These are phyloP conservation scores for Spodoptera litura DNA, from an alignment of 1,140 invertebrate species.

Conservation along the genomic window DNA sequence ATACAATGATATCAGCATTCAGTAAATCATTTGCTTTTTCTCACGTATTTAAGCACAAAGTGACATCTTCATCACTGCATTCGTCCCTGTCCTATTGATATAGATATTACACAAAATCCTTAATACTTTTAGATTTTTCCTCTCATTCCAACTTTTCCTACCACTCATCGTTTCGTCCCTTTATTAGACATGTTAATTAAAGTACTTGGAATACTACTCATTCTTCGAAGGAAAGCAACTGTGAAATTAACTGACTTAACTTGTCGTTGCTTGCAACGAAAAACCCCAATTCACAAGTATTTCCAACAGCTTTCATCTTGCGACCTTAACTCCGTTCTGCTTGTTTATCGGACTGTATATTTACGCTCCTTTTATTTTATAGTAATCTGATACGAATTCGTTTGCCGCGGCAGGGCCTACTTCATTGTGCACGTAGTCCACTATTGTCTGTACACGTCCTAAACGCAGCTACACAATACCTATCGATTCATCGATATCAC, in stretches of 20 bases:
- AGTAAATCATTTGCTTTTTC: too few relatives aligned
- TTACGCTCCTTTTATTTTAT: slow-evolving; percentile 75
- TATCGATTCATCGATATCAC: slow-evolving; percentile 59
- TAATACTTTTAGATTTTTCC: too few relatives aligned
- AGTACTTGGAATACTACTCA: slow-evolving; percentile 14
- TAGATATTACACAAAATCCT: too few relatives aligned
- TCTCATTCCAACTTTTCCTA: too few relatives aligned
- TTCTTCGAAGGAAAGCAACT: slow-evolving; percentile 25
- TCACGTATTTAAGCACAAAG: too few relatives aligned
- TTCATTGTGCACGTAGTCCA: slow-evolving; percentile 52
- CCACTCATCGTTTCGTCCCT: neutral
- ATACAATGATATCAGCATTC: too few relatives aligned
- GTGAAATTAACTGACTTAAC: slow-evolving; percentile 24
- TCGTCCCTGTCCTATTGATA: too few relatives aligned
- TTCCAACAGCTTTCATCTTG: slow-evolving; percentile 45
- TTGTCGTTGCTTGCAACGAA: slow-evolving; percentile 30
- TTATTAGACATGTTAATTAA: neutral
- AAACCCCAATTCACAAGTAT: slow-evolving; percentile 27
- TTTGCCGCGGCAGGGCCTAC: slow-evolving; percentile 52
- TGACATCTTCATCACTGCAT: too few relatives aligned
- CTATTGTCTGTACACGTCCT: slow-evolving; percentile 24
- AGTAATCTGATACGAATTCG: slow-evolving; percentile 64
- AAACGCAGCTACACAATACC: slow-evolving; percentile 16
- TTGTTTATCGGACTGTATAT: slow-evolving; percentile 73
- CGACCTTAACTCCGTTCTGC: slow-evolving; percentile 65